Percentiles rank a stretch among this genome's conserved stretches.
Conservation (phyloP, 2,797 vertebrate species). For the Syncerus caffer region DNA sequence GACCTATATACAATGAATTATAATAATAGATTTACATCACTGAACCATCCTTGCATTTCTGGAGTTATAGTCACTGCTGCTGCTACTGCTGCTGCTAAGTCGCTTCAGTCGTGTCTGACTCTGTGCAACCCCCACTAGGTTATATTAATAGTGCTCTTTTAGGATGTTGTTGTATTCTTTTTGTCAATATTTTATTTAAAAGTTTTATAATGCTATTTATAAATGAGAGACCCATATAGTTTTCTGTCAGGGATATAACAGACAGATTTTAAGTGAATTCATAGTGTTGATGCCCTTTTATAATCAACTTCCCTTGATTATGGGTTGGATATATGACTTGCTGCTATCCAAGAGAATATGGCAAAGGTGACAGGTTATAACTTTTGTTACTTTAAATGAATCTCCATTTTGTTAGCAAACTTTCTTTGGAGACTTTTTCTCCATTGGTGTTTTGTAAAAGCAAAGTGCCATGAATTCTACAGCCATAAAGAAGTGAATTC, state of each 20-base stretch:
- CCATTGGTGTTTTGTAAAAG: neutral
- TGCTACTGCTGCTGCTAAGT: too few species aligned
- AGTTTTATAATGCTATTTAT: neutral
- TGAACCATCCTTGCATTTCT: conserved; percentile 34
- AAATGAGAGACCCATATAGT: neutral
- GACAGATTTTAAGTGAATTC: neutral
- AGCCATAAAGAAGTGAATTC: neutral
- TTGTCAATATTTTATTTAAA: neutral
- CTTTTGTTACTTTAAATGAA: neutral
- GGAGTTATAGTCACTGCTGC: neutral
- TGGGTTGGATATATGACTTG: neutral
- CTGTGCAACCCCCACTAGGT: neutral
- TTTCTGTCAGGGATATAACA: neutral
- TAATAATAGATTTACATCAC: neutral
- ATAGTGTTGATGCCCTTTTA: neutral
- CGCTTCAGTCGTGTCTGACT: too few species aligned
- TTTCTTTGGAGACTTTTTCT: neutral
- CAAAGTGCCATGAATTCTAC: neutral
- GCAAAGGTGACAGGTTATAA: neutral
- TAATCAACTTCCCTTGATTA: neutral
- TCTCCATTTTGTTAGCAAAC: neutral
- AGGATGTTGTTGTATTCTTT: neutral
- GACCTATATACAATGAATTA: neutral
- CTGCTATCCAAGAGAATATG: neutral
- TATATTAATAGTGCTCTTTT: neutral